Evolutionary conservation across 1,140 invertebrate genomes (phyloP).

Genomic region (Eueides isabella): DNA sequence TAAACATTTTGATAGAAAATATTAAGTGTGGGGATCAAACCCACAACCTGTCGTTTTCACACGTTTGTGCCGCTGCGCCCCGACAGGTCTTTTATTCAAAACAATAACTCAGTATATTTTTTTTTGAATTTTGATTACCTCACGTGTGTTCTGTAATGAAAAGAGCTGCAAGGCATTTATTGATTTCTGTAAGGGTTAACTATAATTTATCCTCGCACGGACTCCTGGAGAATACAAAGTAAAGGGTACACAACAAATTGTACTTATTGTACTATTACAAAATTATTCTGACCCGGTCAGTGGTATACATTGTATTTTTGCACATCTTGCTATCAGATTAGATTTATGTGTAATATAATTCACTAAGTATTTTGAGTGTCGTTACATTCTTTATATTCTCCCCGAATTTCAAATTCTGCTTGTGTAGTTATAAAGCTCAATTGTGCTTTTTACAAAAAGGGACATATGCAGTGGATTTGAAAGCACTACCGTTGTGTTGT

Average conservation of each 20-base stretch:
- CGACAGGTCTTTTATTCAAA: too few species aligned
- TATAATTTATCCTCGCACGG: constrained; percentile 40
- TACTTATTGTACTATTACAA: constrained; percentile 12
- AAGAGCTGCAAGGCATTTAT: constrained; percentile 37
- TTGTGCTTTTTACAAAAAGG: too few species aligned
- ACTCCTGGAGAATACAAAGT: constrained; percentile 36
- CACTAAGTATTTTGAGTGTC: too few species aligned
- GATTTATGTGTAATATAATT: not conserved
- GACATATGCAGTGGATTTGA: too few species aligned
- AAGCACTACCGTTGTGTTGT: too few species aligned
- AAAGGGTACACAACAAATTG: not conserved
- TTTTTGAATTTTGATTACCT: not conserved
- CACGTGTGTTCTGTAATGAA: constrained; percentile 24
- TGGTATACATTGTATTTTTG: not conserved
- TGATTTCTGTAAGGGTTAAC: constrained; percentile 39
- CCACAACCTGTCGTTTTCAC: too few species aligned
- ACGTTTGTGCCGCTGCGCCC: too few species aligned
- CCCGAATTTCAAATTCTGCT: too few species aligned
- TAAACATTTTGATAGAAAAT: too few species aligned
- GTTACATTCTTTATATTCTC: too few species aligned
- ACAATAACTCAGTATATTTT: not conserved
- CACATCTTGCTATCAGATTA: not conserved
- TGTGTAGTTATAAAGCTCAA: too few species aligned
- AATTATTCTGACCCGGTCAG: not conserved
- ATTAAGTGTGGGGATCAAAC: too few species aligned